Evolutionary conservation across 2,888 invertebrate species (phyloP).

Genomic region (Lithosia quadra): DNA sequence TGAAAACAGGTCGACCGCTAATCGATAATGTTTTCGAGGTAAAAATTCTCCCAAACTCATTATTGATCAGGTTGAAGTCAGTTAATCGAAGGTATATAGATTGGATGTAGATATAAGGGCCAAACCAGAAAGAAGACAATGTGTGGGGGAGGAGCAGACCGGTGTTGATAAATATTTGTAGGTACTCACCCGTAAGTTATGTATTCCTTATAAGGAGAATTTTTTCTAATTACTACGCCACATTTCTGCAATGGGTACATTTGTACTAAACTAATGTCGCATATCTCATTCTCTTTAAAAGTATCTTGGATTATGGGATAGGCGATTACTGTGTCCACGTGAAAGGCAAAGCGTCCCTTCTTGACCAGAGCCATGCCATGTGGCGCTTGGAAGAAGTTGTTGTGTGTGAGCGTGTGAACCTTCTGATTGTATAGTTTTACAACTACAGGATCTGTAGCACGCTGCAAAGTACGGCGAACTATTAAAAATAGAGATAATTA

Average conservation of each 20-base stretch:
- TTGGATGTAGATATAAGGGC: too few relatives aligned
- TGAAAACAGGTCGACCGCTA: too few relatives aligned
- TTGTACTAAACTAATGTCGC: slow-evolving; percentile 89
- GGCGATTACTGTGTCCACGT: slow-evolving; percentile 89
- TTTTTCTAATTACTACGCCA: slow-evolving; percentile 85
- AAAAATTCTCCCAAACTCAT: too few relatives aligned
- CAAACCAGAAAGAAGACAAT: too few relatives aligned
- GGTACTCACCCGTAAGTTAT: slow-evolving; percentile 87
- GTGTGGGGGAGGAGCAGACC: too few relatives aligned
- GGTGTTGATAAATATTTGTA: neutral
- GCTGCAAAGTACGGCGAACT: slow-evolving; percentile 77
- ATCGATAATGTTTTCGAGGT: too few relatives aligned
- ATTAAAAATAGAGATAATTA: neutral
- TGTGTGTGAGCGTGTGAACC: slow-evolving; percentile 67
- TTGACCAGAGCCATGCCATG: slow-evolving; percentile 88
- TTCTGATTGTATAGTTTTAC: slow-evolving; percentile 87
- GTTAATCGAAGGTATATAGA: too few relatives aligned
- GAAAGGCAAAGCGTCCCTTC: slow-evolving; percentile 90
- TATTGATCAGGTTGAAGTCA: too few relatives aligned
- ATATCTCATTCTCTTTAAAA: slow-evolving; percentile 89
- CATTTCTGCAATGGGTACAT: slow-evolving; percentile 88
- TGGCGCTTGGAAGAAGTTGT: slow-evolving; percentile 84
- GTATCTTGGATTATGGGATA: slow-evolving; percentile 89
- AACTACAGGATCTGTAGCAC: slow-evolving; percentile 88
- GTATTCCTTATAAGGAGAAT: slow-evolving; percentile 88